phyloP scores from a whole-genome alignment of 1,140 invertebrate species.

The Glomeris maerens region DNA sequence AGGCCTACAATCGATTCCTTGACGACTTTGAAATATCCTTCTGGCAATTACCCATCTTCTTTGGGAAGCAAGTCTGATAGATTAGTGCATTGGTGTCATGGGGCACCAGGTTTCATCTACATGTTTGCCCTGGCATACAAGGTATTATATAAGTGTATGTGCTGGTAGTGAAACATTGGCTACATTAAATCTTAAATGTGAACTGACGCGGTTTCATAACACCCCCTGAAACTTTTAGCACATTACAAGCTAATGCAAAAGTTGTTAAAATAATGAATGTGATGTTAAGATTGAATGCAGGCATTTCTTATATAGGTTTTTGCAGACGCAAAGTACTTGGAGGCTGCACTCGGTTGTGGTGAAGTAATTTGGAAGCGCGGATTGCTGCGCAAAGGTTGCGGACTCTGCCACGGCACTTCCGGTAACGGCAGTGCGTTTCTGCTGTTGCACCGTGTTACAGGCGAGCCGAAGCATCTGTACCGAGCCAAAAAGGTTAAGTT shows the following conservation, averaged over 20 bases:
- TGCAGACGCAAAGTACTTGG: conserved; percentile 53
- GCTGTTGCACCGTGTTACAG: conserved; percentile 59
- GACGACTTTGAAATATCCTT: conserved; percentile 42
- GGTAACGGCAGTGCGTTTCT: conserved; percentile 85
- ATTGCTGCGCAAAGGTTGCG: conserved; percentile 74
- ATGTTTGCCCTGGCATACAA: conserved; percentile 58
- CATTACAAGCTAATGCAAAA: no score
- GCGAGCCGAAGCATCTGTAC: conserved; percentile 49
- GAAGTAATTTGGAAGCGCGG: conserved; percentile 73
- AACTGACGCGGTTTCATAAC: no score
- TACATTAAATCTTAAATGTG: no score
- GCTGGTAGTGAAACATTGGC: no score
- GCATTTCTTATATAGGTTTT: conserved; percentile 32
- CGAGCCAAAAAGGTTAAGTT: conserved; percentile 40
- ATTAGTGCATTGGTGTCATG: conserved; percentile 91
- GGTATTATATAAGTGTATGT: conserved; percentile 33
- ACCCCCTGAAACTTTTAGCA: no score
- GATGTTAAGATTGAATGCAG: no score
- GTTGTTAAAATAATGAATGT: no score
- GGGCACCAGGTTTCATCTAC: conserved; percentile 71
- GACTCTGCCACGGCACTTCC: conserved; percentile 79
- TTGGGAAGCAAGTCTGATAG: conserved; percentile 51
- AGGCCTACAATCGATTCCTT: conserved; percentile 52
- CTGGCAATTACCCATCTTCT: conserved; percentile 77
- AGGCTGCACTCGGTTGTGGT: conserved; percentile 51